Base-by-base conservation (phyloP, 2,797 vertebrate species). In the Enteromius viviparus region DNA sequence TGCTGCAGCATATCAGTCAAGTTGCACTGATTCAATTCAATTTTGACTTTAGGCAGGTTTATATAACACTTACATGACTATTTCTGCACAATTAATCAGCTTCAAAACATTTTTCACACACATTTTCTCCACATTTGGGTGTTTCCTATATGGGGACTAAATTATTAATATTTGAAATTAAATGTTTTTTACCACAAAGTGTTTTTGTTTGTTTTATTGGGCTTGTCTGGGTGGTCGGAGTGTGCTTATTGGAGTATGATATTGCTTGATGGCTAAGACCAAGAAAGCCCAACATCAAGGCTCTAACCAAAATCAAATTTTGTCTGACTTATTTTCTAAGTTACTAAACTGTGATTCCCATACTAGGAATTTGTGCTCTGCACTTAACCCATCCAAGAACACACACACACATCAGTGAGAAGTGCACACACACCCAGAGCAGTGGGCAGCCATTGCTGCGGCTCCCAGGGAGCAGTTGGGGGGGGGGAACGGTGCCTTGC, bases 11-110 rank as follows among this genome's bases (percentile, higher is more conserved):
- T 62, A 62, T 23, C 53, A 34, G 53, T 23, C 26, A 29, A 62
- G 40, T 49, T 81, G 19, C 53, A 80, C 42, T 71, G 40, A 45
- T 32, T 60, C 23, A 32, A 80, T 32, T 70, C 10, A 17, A 47
- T 34, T 40, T 47, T 2, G 8, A 29, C 53, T 15, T 8, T n/a
- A 34, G 53, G 12, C 11, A 72, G 1, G 68, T 47, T 80, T 71
- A 45, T 70, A 12, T 32, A 21, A 42, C 78, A 37, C 65, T 21
- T 58, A 51, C 12, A 32, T 17, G 51, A n/a, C 17, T 55, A 23
- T 55, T 74, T 55, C 3, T 14, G 32, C 72, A 55, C 32, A 55
- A 75, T 75, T 55, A 55, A 75, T 3, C 19, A 7, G n/a, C 11
- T 15, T 40, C 14, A 34, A 68, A 26, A 76, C 58, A 62, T 11